A percentile compares a stretch with the other conserved stretches of the same genome.
phyloP scores from a whole-genome alignment of 2,797 vertebrate genomes.

The Adelosebastes latens region DNA sequence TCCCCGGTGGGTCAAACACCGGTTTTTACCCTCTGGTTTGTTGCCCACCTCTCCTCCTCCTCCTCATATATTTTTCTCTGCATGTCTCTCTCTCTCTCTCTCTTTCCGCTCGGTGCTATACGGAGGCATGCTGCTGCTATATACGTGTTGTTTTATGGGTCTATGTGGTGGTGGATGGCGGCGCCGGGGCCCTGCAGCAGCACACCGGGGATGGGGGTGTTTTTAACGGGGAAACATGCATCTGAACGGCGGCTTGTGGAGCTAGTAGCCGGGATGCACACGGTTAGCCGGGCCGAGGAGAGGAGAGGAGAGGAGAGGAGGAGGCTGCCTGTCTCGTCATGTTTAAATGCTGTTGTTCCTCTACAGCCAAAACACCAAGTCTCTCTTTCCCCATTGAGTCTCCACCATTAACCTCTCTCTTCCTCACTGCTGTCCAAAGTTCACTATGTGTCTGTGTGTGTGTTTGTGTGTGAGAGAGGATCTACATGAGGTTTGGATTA shows the following conservation, averaged over 20 bases:
- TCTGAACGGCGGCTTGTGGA: constrained; percentile 34
- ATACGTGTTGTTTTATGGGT: constrained; percentile 77
- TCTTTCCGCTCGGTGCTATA: constrained; percentile 75
- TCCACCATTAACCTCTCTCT: constrained; percentile 67
- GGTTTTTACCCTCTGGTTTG: constrained; percentile 61
- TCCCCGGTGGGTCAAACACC: constrained; percentile 33
- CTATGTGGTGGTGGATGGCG: constrained; percentile 74
- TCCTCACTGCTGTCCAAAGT: constrained; percentile 72
- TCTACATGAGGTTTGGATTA: constrained; percentile 57
- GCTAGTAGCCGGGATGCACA: constrained; percentile 43
- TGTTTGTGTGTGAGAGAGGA: background rate
- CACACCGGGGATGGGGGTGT: constrained; percentile 65
- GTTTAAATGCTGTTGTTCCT: constrained; percentile 61
- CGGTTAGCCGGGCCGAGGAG: constrained; percentile 36
- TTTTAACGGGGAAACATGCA: constrained; percentile 65
- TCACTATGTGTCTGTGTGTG: constrained; percentile 28
- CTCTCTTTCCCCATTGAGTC: constrained; percentile 59
- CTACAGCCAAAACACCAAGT: constrained; percentile 53
- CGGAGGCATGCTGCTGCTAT: constrained; percentile 70
- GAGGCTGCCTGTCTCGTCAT: constrained; percentile 59
- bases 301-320: no score
- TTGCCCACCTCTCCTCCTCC: constrained; percentile 48
- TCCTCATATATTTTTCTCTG: constrained; percentile 52
- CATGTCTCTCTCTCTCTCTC: constrained; percentile 44
- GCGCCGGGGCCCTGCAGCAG: constrained; percentile 84